Percentiles rank a stretch among this genome's conserved stretches.
Conservation (phyloP, 2,113 vertebrate genomes). For the Rhodinocichla rosea region DNA sequence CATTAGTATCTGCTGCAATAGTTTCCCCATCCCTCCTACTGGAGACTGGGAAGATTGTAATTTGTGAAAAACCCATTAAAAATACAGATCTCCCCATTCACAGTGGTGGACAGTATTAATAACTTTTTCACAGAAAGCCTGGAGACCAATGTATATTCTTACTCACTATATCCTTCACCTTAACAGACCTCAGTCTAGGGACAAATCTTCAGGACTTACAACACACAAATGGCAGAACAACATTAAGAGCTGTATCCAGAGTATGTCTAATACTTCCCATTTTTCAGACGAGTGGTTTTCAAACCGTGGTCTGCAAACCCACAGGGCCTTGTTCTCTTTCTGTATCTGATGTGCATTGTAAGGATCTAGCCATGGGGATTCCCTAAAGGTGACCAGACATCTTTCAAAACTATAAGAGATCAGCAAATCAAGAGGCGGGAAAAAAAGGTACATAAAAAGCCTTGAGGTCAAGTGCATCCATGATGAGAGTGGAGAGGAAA, state of each 20-base stretch:
- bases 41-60: neutral
- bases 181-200: neutral
- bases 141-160: neutral
- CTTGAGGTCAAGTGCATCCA: neutral
- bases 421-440: neutral
- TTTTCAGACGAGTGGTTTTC: neutral
- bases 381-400: neutral
- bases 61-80: neutral
- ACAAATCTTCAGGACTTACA: neutral
- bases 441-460: neutral
- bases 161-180: neutral
- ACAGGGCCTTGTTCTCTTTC: neutral
- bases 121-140: neutral
- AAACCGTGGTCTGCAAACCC: neutral
- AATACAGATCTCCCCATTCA: neutral
- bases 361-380: neutral
- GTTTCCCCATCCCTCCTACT: neutral
- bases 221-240: neutral
- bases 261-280: neutral
- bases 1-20: neutral
- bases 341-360: neutral
- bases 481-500: neutral
- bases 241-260: neutral
- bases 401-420: neutral
- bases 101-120: neutral